A percentile compares a stretch with the other conserved stretches of the same genome.
phyloP scores from a whole-genome alignment of 2,797 vertebrate species.

The Coluber constrictor region DNA sequence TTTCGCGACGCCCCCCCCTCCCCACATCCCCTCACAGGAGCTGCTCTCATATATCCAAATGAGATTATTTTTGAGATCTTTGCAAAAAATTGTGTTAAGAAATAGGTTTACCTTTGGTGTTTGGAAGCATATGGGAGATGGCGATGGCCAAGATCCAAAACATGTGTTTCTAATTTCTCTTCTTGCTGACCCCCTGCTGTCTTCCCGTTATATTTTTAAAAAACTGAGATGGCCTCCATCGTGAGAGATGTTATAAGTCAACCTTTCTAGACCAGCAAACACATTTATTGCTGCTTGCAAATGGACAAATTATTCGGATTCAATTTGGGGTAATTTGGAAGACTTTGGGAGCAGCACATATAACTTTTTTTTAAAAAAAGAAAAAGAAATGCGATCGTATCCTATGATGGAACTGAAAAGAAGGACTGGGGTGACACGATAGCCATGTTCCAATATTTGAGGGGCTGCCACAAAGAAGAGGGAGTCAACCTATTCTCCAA shows the following conservation, averaged over 20 bases:
- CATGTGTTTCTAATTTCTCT: background rate
- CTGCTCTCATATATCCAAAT: background rate
- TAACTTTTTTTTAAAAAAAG: background rate
- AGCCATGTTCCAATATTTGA: background rate
- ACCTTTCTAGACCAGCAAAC: background rate
- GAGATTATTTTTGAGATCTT: background rate
- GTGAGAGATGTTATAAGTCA: background rate
- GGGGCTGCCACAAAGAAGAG: background rate
- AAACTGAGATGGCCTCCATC: background rate
- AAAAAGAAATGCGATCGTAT: background rate
- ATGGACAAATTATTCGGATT: background rate
- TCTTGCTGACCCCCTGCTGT: background rate
- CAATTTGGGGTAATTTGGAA: background rate
- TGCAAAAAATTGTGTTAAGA: background rate
- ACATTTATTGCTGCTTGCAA: background rate
- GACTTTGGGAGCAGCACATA: background rate
- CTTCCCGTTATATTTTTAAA: background rate
- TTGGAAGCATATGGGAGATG: background rate
- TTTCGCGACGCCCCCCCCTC: background rate
- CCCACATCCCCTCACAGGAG: background rate
- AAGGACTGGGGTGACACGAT: background rate
- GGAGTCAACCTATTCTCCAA: background rate
- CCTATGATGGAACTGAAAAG: background rate
- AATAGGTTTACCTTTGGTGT: background rate
- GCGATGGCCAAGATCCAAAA: background rate